A percentile compares a stretch with the other conserved stretches of the same genome.
phyloP scores from a whole-genome alignment of 2,797 vertebrate genomes.

The Lates japonicus region DNA sequence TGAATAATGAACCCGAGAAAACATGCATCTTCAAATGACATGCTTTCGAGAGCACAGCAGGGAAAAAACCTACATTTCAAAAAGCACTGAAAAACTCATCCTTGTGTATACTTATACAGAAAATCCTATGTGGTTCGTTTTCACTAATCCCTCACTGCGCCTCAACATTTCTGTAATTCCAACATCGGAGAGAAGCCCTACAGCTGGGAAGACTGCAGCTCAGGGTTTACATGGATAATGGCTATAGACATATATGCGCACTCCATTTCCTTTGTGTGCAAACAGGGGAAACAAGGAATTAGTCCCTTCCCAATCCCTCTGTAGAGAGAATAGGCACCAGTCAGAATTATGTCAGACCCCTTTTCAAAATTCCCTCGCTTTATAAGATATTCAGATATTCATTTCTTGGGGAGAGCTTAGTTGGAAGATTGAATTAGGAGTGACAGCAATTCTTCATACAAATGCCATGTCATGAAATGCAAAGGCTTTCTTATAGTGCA shows the following conservation, averaged over 20 bases:
- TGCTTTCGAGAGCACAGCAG: conserved; percentile 21
- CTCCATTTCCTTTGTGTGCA: conserved; percentile 38
- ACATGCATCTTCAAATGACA: conserved; percentile 16
- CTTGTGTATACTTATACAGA: conserved; percentile 36
- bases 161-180: conserved; percentile 65
- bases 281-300: conserved; percentile 70
- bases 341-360: conserved; percentile 47
- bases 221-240: conserved; percentile 63
- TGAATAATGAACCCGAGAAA: conserved; percentile 39
- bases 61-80: conserved; percentile 45
- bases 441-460: conserved; percentile 35
- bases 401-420: conserved; percentile 42
- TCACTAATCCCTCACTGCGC: conserved; percentile 69
- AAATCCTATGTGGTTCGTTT: conserved; percentile 71
- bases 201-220: conserved; percentile 55
- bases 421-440: conserved; percentile 44
- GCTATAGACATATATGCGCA: conserved; percentile 36
- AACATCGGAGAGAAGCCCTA: conserved; percentile 64
- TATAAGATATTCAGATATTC: conserved; percentile 8
- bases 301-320: conserved; percentile 39
- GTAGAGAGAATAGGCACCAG: conserved; percentile 40
- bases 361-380: conserved; percentile 38
- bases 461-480: not conserved
- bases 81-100: conserved; percentile 41
- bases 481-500: not conserved